Evolutionary conservation across 2,113 vertebrate genomes (phyloP), one percentile per base, ranked within the genome.

Genomic region (Xiphias gladius): DNA sequence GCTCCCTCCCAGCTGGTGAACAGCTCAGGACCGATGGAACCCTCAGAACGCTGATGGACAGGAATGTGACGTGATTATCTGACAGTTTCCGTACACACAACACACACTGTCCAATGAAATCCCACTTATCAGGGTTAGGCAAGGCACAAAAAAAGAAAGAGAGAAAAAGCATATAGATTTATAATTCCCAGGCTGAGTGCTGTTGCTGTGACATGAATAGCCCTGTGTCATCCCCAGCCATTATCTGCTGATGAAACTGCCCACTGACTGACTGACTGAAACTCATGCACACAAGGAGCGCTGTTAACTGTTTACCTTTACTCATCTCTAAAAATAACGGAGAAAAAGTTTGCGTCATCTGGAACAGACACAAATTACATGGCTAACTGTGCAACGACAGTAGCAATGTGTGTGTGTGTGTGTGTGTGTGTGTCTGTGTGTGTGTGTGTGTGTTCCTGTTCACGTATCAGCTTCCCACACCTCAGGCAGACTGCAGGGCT

Each of bases 281-380:
- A 55, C 41, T 66, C 68, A n/a, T 5, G n/a, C 41, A 32, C 7
- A 69, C 39, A 30, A 43, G 55, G 9, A 41, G 48, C 37, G 59
- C 54, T 50, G n/a, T n/a, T 68, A 54, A 22, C 26, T 59, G 54
- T 89, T 88, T 90, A 61, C 61, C 79, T 86, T 79, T 41, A 76
- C 52, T 69, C 58, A 28, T 46, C 54, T 85, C 72, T 85, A 82
- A 80, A 86, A 88, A 86, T 83, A 86, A 72, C 24, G 41, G 71
- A 35, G 28, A 63, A 52, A 71, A 69, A 24, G 35, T 72, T 26
- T 71, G 59, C 85, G 59, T 88, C 83, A 87, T 86, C 37, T 74
- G 64, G 65, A 88, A 61, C 24, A 58, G 58, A 83, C 7, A 35
- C 58, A 85, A 74, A 73, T 78, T 16, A 59, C 24, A 48, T 1